A percentile compares a stretch with the other conserved stretches of the same genome.
Conservation (phyloP, 2,888 invertebrate species). For the Latrodectus hesperus region DNA sequence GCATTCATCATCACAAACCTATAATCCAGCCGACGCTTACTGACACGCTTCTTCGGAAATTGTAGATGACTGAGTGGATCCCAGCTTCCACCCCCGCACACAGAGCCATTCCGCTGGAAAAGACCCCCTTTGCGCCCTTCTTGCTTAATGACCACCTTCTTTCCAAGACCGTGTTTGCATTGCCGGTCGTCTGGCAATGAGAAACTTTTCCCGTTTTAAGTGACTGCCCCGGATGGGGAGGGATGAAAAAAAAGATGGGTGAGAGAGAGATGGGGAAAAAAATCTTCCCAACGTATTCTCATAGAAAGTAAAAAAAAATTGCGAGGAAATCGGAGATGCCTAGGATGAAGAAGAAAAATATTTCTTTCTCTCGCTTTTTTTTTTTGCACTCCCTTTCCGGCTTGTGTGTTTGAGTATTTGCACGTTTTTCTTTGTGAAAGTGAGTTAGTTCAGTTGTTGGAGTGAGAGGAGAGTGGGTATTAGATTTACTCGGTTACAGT, state of each 20-base stretch:
- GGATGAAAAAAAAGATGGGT: constrained; percentile 13
- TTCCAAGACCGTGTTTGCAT: constrained; percentile 61
- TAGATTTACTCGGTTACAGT: constrained; percentile 56
- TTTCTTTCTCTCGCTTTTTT: constrained; percentile 22
- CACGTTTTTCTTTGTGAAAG: constrained; percentile 34
- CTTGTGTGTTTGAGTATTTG: constrained; percentile 42
- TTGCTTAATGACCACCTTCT: constrained; percentile 54
- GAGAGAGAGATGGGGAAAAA: not conserved
- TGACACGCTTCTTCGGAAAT: constrained; percentile 60
- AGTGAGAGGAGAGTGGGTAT: constrained; percentile 36
- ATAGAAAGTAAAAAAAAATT: constrained; percentile 44
- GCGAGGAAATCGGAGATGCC: constrained; percentile 50
- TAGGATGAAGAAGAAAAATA: constrained; percentile 21
- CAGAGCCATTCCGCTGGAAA: not conserved
- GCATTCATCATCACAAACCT: constrained; percentile 68
- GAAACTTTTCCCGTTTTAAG: constrained; percentile 49
- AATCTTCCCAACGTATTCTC: not conserved
- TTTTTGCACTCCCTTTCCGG: not conserved
- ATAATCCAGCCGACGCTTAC: constrained; percentile 65
- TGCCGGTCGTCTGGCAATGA: constrained; percentile 49
- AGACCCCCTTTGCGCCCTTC: constrained; percentile 6
- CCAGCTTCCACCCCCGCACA: constrained; percentile 11
- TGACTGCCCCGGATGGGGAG: constrained; percentile 5
- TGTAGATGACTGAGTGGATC: constrained; percentile 66
- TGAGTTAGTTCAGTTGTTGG: not conserved